These are phyloP conservation scores for Aethes cnicana DNA, from an alignment of 2,888 invertebrate species.

Conservation along the genomic window DNA sequence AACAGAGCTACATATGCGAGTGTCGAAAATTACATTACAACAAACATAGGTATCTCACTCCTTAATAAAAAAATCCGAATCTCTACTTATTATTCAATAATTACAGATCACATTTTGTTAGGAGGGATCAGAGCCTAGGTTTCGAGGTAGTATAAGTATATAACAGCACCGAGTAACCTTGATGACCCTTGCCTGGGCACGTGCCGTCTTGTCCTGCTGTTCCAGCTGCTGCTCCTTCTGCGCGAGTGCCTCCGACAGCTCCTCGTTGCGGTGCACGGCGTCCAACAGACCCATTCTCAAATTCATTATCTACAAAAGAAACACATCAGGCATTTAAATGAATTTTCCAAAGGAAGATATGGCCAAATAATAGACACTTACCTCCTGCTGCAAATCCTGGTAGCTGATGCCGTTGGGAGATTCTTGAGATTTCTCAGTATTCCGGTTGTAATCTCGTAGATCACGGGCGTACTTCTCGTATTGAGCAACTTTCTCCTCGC, in stretches of 20 bases:
- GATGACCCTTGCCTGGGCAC: conserved; percentile 83
- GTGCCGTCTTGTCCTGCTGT: conserved; percentile 82
- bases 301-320: conserved; percentile 60
- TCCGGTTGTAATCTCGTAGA: conserved; percentile 58
- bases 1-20: too few relatives aligned
- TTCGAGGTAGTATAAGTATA: too few relatives aligned
- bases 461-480: conserved; percentile 69
- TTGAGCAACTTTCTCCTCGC: conserved; percentile 74
- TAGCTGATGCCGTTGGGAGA: conserved; percentile 54
- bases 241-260: conserved; percentile 69
- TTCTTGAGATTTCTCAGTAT: conserved; percentile 53
- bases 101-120: too few relatives aligned
- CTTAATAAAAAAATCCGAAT: too few relatives aligned
- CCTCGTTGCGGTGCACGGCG: conserved; percentile 69
- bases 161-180: conserved; percentile 64
- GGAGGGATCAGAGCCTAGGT: too few relatives aligned
- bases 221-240: conserved; percentile 83
- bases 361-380: too few relatives aligned
- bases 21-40: too few relatives aligned
- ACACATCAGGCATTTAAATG: not conserved
- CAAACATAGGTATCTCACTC: too few relatives aligned
- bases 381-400: conserved; percentile 71
- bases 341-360: too few relatives aligned
- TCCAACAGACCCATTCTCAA: conserved; percentile 72
- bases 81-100: too few relatives aligned